Evolutionary conservation across 2,113 vertebrate species (phyloP).

Genomic region (Lepisosteus osseus): DNA sequence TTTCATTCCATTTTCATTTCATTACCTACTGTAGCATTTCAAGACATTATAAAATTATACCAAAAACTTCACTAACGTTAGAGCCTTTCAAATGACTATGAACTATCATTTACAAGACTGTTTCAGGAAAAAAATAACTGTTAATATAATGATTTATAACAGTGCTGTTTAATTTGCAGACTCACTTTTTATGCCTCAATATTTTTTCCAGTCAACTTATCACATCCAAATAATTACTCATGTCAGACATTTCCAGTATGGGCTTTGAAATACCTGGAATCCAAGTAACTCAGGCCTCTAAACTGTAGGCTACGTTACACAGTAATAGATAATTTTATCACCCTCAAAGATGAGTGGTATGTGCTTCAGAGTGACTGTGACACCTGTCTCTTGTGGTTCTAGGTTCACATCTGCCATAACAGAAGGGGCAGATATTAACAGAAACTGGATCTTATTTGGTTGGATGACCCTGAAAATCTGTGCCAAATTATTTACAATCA

Average conservation of each 20-base stretch:
- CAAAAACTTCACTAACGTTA: conserved; percentile 13
- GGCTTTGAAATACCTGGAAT: conserved; percentile 50
- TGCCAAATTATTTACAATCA: conserved; percentile 76
- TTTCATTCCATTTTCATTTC: not conserved
- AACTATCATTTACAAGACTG: conserved; percentile 19
- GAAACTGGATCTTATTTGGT: conserved; percentile 46
- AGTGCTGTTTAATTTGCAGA: conserved; percentile 32
- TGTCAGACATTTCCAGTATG: conserved; percentile 37
- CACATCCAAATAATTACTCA: conserved; percentile 52
- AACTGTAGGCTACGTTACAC: conserved; percentile 17
- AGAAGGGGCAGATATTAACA: conserved; percentile 57
- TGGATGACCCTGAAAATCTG: conserved; percentile 55
- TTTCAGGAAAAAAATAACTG: conserved; percentile 15
- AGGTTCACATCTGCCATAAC: conserved; percentile 58
- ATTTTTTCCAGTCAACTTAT: conserved; percentile 49
- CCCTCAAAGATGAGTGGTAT: conserved; percentile 38
- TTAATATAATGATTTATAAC: conserved; percentile 50
- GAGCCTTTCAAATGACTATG: not conserved
- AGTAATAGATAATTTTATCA: conserved; percentile 40
- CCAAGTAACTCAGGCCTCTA: conserved; percentile 9
- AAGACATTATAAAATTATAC: conserved; percentile 9
- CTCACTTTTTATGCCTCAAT: conserved; percentile 46
- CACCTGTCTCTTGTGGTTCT: conserved; percentile 49
- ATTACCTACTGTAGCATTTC: not conserved
- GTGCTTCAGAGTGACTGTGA: conserved; percentile 38